Base-by-base conservation (phyloP, 2,888 invertebrate species). In the Gerris lacustris region DNA sequence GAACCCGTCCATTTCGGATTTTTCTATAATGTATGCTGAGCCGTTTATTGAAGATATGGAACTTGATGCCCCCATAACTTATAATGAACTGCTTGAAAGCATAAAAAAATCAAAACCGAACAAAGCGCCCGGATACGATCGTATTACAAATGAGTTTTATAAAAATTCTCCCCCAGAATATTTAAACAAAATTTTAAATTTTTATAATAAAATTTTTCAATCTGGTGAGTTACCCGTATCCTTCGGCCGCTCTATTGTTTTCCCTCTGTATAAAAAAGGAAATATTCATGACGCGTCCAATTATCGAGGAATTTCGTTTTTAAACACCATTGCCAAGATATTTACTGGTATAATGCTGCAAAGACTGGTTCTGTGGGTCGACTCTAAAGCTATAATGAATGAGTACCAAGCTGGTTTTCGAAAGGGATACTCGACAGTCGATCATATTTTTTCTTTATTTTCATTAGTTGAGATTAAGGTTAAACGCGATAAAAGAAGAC, bases 371-470 rank as follows among this genome's bases (percentile, higher is more conserved):
- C 11, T 63, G 7, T 74, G 72, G 74, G 68, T 69, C 2, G 69
- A 72, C 18, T 55, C 68, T 5, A 45, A 67, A 7, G 66, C 63
- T n/a, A 71, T 73, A 18, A 44, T 74, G 17, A 72, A 47, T 17
- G 74, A 75, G 69, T 71, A 66, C 18, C 73, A 76, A 64, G 74
- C 70, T 11, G 75, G 73, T 6, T 74, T 74, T 45, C 66, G 74
- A 6, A 64, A 70, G 44, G 67, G 67, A 18, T 69, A 73, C 44
- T 71, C 70, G 6, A 74, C 75, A 2, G 69, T 72, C 7, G 73
- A 74, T 44, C 73, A 74, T 43, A 68, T 73, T 18, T 74, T 74
- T 68, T 69, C 15, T 67, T 31, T 6, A 68, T 74, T 6, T 70
- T 71, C 63, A 45, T 73, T 0, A 67, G 73, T 6, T 72, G 73